Conservation (phyloP, 2,797 vertebrate species). For the Anisognathus igniventris region DNA sequence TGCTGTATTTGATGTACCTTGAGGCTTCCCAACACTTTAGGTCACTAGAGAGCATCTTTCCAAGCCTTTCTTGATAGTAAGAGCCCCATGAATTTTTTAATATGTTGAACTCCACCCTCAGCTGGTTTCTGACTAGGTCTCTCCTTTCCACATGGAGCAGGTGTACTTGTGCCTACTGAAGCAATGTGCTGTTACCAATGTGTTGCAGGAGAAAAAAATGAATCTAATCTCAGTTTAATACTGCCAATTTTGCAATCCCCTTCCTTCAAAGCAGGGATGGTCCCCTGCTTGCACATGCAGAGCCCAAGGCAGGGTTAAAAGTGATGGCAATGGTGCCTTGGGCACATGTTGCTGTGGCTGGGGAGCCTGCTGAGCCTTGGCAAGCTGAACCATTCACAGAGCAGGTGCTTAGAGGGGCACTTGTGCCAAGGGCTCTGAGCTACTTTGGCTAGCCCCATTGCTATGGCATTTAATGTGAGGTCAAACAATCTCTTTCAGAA, state of each 20-base stretch:
- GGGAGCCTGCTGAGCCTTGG: neutral
- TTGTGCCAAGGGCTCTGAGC: neutral
- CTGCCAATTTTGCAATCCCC: neutral
- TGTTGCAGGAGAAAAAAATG: neutral
- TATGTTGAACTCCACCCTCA: neutral
- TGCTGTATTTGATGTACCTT: neutral
- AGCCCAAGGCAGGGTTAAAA: neutral
- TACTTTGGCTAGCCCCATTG: neutral
- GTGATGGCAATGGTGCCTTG: neutral
- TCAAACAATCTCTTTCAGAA: neutral
- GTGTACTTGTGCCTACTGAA: neutral
- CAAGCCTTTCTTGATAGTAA: neutral
- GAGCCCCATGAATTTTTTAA: neutral
- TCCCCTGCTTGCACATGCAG: rapidly evolving
- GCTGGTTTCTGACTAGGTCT: neutral
- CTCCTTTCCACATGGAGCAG: neutral
- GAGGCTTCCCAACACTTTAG: neutral
- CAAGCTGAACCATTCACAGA: neutral
- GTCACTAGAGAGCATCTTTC: neutral
- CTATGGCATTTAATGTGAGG: neutral
- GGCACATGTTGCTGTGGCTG: neutral
- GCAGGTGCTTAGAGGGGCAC: neutral
- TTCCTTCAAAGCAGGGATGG: neutral
- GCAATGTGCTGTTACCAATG: neutral
- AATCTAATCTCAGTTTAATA: neutral